A percentile compares a stretch with the other conserved stretches of the same genome.
These are phyloP conservation scores for Hystrix brachyura DNA, from an alignment of 2,113 vertebrate genomes.

Conservation along the genomic window DNA sequence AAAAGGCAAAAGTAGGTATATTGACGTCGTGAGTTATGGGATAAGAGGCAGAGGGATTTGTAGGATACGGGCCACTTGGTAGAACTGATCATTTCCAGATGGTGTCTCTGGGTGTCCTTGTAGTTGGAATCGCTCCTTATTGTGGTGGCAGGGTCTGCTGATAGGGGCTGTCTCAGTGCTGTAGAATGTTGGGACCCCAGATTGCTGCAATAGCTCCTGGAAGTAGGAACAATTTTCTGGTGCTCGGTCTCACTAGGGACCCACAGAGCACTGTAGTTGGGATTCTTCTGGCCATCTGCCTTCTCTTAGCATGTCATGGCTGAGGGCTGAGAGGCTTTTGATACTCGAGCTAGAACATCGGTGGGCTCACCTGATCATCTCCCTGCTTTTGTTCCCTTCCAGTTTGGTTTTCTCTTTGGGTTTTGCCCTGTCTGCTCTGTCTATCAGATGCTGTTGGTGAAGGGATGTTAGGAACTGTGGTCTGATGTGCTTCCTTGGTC, in stretches of 20 bases:
- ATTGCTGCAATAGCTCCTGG: conserved; percentile 89
- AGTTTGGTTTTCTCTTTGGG: conserved; percentile 75
- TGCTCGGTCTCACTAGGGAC: conserved; percentile 84
- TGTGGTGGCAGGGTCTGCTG: conserved; percentile 84
- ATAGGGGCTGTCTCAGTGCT: conserved; percentile 72
- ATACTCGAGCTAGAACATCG: conserved; percentile 90
- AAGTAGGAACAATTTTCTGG: conserved; percentile 89
- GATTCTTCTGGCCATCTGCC: conserved; percentile 73
- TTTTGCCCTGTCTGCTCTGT: conserved; percentile 60
- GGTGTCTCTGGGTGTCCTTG: conserved; percentile 82
- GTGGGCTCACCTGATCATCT: conserved; percentile 85
- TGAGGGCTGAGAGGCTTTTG: conserved; percentile 91
- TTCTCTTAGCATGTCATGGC: conserved; percentile 83
- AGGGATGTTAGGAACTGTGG: conserved; percentile 85
- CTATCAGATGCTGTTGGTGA: conserved; percentile 80
- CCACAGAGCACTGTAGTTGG: conserved; percentile 74
- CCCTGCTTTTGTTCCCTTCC: conserved; percentile 78
- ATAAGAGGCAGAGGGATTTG: neutral
- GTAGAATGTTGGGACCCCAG: conserved; percentile 44
- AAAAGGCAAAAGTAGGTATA: conserved; percentile 52
- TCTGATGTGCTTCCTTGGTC: conserved; percentile 79
- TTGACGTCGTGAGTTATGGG: conserved; percentile 52
- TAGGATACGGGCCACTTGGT: conserved; percentile 49
- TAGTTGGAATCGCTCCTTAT: conserved; percentile 88
- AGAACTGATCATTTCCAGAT: conserved; percentile 72